These are phyloP conservation scores for Centroberyx gerrardi DNA, from an alignment of 2,797 vertebrate species.

Conservation along the genomic window DNA sequence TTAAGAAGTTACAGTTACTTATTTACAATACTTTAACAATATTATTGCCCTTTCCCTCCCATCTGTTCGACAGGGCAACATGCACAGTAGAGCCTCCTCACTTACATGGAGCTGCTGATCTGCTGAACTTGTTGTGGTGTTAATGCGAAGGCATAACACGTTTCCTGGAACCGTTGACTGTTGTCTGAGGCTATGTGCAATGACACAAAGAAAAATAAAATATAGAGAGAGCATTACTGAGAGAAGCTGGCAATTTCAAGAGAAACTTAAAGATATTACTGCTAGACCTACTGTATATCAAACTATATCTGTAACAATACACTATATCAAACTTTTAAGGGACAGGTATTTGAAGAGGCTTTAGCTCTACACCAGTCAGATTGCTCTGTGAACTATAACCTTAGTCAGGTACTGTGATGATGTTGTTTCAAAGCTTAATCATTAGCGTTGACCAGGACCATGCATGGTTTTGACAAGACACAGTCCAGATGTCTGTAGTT, in stretches of 20 bases:
- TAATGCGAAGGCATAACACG: slow-evolving; percentile 98
- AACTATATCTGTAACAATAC: neutral
- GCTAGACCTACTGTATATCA: neutral
- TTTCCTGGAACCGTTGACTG: slow-evolving; percentile 98
- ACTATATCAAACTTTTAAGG: slow-evolving; percentile 1
- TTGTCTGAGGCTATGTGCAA: slow-evolving; percentile 92
- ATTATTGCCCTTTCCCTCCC: slow-evolving; percentile 10
- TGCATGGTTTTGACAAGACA: slow-evolving; percentile 5
- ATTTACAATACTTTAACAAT: slow-evolving; percentile 2
- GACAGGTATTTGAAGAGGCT: neutral
- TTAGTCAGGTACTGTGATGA: neutral
- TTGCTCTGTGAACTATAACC: neutral
- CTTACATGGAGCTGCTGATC: slow-evolving; percentile 99
- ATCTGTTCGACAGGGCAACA: slow-evolving; percentile 14
- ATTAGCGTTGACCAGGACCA: neutral
- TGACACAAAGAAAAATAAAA: slow-evolving; percentile 29
- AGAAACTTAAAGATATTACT: neutral
- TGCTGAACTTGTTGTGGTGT: slow-evolving; percentile 99
- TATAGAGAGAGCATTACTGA: slow-evolving; percentile 19
- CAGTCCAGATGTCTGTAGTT: slow-evolving; percentile 19
- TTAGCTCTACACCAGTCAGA: neutral
- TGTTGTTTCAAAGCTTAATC: neutral
- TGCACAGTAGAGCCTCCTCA: slow-evolving; percentile 48
- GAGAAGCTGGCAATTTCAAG: neutral
- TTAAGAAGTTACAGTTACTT: neutral